Evolutionary conservation across 2,797 vertebrate species (phyloP).

Genomic region (Crocodylus rhombifer): DNA sequence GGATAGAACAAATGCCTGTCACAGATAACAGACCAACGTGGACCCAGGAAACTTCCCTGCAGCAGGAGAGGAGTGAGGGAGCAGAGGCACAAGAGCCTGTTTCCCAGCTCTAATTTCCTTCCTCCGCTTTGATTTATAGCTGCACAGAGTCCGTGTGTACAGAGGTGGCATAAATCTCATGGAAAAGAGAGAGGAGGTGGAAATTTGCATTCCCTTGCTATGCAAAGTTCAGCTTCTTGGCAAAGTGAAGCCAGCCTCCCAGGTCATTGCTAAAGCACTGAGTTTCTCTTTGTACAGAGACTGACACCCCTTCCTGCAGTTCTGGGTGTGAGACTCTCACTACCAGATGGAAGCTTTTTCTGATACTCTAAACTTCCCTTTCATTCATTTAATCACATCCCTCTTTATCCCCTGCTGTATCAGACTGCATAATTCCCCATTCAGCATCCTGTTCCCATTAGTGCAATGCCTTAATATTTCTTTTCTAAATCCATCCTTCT

Average conservation of each 20-base stretch:
- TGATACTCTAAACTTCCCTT: neutral
- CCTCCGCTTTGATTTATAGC: slow-evolving; percentile 63
- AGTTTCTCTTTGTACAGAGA: neutral
- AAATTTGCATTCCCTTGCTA: slow-evolving; percentile 56
- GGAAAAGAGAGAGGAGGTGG: slow-evolving; percentile 60
- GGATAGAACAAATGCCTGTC: neutral
- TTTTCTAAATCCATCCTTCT: neutral
- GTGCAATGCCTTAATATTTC: slow-evolving; percentile 5
- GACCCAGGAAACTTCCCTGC: neutral
- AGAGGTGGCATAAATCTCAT: slow-evolving; percentile 75
- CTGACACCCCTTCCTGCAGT: neutral
- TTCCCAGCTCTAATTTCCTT: slow-evolving; percentile 41
- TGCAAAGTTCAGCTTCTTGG: neutral
- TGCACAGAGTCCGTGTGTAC: slow-evolving; percentile 63
- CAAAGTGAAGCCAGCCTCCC: slow-evolving; percentile 48
- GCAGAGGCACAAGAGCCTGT: accelerated
- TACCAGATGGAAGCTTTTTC: neutral
- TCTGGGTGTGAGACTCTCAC: neutral
- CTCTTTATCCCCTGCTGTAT: neutral
- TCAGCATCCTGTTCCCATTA: neutral
- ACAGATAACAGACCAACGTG: neutral
- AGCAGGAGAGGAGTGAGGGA: neutral
- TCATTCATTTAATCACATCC: slow-evolving; percentile 8
- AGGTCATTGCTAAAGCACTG: slow-evolving; percentile 30
- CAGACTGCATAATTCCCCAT: slow-evolving; percentile 3